phyloP scores from a whole-genome alignment of 2,888 invertebrate genomes.

The Orthosia incerta region DNA sequence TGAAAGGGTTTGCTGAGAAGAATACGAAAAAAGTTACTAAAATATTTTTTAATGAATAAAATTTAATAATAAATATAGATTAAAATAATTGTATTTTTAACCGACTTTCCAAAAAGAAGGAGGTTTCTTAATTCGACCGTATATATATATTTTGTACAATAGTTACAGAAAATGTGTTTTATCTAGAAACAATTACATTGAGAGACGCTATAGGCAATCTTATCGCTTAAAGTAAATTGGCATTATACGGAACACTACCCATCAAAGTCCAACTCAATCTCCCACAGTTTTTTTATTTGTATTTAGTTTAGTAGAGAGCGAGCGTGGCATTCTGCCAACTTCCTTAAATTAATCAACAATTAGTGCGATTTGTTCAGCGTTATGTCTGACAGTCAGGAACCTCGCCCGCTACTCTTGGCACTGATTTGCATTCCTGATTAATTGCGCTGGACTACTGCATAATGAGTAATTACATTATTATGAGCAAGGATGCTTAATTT shows the following conservation, averaged over 20 bases:
- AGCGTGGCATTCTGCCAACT: constrained; percentile 56
- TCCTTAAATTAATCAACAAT: constrained; percentile 66
- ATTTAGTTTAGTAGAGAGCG: constrained; percentile 29
- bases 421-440: constrained; percentile 46
- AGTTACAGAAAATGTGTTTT: too few relatives aligned
- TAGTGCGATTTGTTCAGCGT: constrained; percentile 55
- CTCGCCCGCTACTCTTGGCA: constrained; percentile 17
- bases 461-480: not conserved
- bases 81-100: too few relatives aligned
- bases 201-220: too few relatives aligned
- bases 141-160: too few relatives aligned
- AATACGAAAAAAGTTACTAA: too few relatives aligned
- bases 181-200: too few relatives aligned
- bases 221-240: not conserved
- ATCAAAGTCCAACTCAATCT: not conserved
- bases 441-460: constrained; percentile 15
- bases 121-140: too few relatives aligned
- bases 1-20: too few relatives aligned
- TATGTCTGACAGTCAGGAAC: constrained; percentile 27
- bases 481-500: not conserved
- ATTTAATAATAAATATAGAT: too few relatives aligned
- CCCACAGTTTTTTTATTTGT: constrained; percentile 47
- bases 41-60: too few relatives aligned
- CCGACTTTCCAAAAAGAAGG: too few relatives aligned
- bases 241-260: constrained; percentile 7